Percentiles rank a stretch among this genome's conserved stretches.
Conservation (phyloP, 2,113 vertebrate genomes). For the Hippocampus guttulatus region DNA sequence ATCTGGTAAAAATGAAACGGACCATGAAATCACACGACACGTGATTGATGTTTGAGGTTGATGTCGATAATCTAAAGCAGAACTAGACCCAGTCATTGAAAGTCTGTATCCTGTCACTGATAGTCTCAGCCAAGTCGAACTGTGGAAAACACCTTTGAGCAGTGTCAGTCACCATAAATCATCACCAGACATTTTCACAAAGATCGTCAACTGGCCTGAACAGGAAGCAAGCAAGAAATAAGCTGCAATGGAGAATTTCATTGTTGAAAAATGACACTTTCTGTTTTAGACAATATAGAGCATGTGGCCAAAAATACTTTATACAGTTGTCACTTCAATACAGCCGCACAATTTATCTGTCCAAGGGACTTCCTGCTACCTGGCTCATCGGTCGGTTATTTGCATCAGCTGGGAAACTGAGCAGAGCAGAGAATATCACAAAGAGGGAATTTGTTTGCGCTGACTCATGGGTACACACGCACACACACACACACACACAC, state of each 20-base stretch:
- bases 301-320: constrained; percentile 27
- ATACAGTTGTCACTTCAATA: constrained; percentile 26
- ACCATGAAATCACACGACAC: not conserved
- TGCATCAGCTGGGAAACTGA: constrained; percentile 22
- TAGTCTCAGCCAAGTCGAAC: constrained; percentile 36
- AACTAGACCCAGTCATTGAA: constrained; percentile 9
- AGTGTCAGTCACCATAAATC: constrained; percentile 48
- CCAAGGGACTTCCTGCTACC: constrained; percentile 38
- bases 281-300: not conserved
- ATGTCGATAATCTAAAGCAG: constrained; percentile 15
- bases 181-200: constrained; percentile 13
- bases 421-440: constrained; percentile 33
- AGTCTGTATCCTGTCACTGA: constrained; percentile 51
- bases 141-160: constrained; percentile 44
- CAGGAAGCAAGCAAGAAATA: constrained; percentile 8
- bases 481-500: constrained; percentile 30
- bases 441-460: constrained; percentile 40
- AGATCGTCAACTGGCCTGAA: constrained; percentile 22
- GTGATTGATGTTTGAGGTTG: constrained; percentile 11
- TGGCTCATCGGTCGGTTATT: constrained; percentile 26
- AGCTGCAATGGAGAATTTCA: not conserved
- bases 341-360: constrained; percentile 29
- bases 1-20: not conserved
- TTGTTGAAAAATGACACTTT: not conserved
- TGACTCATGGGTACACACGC: constrained; percentile 52